phyloP scores from a whole-genome alignment of 2,113 vertebrate genomes.

The Agelaius tricolor region DNA sequence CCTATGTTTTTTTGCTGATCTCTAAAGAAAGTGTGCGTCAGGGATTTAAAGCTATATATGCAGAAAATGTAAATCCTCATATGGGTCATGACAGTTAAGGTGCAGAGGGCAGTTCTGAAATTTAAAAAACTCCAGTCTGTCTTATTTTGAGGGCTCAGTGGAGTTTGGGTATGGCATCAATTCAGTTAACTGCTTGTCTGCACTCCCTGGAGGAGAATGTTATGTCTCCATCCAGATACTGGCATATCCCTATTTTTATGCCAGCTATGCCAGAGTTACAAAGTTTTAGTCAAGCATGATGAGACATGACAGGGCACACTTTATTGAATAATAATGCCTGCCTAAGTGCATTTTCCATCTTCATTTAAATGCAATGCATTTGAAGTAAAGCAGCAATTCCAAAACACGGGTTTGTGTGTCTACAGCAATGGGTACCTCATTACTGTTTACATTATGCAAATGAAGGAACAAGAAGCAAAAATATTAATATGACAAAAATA shows the following conservation, averaged over 20 bases:
- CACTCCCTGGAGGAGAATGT: not conserved
- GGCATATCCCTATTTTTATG: constrained; percentile 46
- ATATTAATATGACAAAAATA: not conserved
- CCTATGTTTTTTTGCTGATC: not conserved
- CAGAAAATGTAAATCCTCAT: not conserved
- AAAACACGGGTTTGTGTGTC: not conserved
- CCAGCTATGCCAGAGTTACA: constrained; percentile 31
- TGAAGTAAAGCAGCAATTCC: constrained; percentile 24
- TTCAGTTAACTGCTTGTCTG: not conserved
- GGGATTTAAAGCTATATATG: not conserved
- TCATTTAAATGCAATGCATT: constrained; percentile 31
- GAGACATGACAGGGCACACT: constrained; percentile 43
- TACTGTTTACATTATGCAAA: constrained; percentile 6
- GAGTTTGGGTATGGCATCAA: not conserved
- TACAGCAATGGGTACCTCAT: not conserved
- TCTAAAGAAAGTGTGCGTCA: not conserved
- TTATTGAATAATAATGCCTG: constrained; percentile 45
- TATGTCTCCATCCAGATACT: constrained; percentile 33
- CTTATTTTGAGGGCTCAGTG: not conserved
- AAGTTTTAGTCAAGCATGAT: constrained; percentile 56
- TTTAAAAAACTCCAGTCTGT: not conserved
- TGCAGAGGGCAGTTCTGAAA: not conserved
- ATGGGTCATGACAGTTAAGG: not conserved
- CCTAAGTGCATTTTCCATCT: constrained; percentile 50
- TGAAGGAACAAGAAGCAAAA: not conserved